phyloP scores from a whole-genome alignment of 1,140 invertebrate genomes.

The Brachystomella parvula region DNA sequence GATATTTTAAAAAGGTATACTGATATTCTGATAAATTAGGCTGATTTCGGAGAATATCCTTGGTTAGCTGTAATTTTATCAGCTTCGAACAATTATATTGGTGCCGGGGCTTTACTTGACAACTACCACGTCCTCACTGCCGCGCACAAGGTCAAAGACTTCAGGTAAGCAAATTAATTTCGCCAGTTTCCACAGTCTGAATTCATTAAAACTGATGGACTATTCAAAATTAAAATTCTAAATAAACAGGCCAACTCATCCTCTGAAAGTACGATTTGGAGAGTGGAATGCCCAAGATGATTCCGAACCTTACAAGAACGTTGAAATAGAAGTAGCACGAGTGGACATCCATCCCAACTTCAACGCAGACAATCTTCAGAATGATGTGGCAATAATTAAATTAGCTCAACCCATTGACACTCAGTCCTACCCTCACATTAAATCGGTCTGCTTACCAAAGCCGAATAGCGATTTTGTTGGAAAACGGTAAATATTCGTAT shows the following conservation, averaged over 20 bases:
- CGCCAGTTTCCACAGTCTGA: conserved; percentile 40
- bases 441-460: conserved; percentile 59
- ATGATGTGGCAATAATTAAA: conserved; percentile 60
- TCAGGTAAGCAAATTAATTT: conserved; percentile 53
- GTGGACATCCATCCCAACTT: conserved; percentile 58
- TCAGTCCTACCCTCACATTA: conserved; percentile 55
- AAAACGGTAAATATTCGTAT: conserved; percentile 45
- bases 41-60: conserved; percentile 43
- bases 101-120: conserved; percentile 58
- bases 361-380: conserved; percentile 56
- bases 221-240: conserved; percentile 16
- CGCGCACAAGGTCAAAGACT: conserved; percentile 55
- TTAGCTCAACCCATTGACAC: conserved; percentile 53
- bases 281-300: conserved; percentile 58
- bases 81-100: conserved; percentile 51
- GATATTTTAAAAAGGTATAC: not conserved
- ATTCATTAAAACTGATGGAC: not conserved
- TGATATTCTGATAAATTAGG: conserved; percentile 33
- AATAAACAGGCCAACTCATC: conserved; percentile 39
- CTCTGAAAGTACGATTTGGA: conserved; percentile 56
- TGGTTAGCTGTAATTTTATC: conserved; percentile 48
- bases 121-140: conserved; percentile 57
- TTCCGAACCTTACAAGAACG: conserved; percentile 52
- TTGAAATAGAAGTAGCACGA: conserved; percentile 50
- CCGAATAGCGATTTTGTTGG: conserved; percentile 49